A percentile compares a stretch with the other conserved stretches of the same genome.
Conservation (phyloP, 2,888 invertebrate species). For the Trissoscelio sp. region DNA sequence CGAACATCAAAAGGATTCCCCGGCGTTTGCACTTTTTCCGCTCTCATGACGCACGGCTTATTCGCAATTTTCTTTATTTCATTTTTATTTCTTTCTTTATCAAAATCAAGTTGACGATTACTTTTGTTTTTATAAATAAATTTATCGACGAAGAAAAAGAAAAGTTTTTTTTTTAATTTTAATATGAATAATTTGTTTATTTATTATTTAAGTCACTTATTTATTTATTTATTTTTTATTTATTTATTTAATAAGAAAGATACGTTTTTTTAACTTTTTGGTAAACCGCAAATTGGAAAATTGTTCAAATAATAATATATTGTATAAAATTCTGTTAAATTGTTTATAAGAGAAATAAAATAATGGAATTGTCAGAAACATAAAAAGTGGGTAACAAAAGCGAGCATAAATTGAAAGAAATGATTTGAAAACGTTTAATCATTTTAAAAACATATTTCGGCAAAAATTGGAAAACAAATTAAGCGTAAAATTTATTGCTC, state of each 20-base stretch:
- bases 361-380: neutral
- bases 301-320: no score
- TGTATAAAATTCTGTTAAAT: neutral
- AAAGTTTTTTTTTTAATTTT: no score
- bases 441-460: neutral
- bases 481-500: neutral
- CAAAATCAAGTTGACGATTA: slow-evolving; percentile 33
- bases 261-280: neutral
- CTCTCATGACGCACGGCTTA: slow-evolving; percentile 51
- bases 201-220: no score
- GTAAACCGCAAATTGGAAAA: neutral
- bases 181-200: no score
- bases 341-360: neutral
- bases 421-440: neutral
- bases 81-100: slow-evolving; percentile 52
- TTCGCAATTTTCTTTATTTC: slow-evolving; percentile 60
- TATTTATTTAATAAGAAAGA: no score
- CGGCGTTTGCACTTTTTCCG: slow-evolving; percentile 58
- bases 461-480: neutral
- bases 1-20: slow-evolving; percentile 64
- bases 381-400: neutral
- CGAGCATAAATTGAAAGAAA: neutral
- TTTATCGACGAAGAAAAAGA: slow-evolving; percentile 1
- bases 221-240: slow-evolving; percentile 5
- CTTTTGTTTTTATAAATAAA: slow-evolving; percentile 54